Conservation (phyloP, 2,113 vertebrate species). For the Mus pahari region DNA sequence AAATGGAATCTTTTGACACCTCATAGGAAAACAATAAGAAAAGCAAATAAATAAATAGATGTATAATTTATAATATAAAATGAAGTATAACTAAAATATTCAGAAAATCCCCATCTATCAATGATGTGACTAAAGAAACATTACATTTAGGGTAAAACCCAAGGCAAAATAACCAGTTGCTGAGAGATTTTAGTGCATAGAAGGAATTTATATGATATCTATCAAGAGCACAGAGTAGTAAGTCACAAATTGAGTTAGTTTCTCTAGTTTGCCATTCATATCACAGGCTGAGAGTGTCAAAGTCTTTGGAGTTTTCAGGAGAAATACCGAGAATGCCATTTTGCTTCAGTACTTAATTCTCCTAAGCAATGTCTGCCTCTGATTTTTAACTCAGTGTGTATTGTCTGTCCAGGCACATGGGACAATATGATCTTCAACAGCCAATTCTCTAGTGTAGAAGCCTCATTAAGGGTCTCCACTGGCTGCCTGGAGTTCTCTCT, state of each 20-base stretch:
- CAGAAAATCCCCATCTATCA: background rate
- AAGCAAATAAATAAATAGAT: too few species aligned
- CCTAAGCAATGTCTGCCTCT: too few species aligned
- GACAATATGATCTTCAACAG: too few species aligned
- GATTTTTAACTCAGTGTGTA: too few species aligned
- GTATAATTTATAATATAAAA: too few species aligned
- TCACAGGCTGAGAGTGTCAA: background rate
- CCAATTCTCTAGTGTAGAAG: too few species aligned
- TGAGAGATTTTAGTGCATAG: background rate
- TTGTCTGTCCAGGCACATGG: too few species aligned
- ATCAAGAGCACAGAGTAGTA: background rate
- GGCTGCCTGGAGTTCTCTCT: too few species aligned
- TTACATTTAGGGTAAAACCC: background rate
- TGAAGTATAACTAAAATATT: background rate
- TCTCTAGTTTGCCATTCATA: background rate
- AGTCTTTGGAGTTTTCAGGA: background rate
- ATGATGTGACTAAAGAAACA: background rate
- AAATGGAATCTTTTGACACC: background rate
- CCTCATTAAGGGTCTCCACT: too few species aligned
- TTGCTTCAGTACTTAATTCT: background rate
- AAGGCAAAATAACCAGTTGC: background rate
- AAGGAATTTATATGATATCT: background rate
- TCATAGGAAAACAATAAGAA: background rate
- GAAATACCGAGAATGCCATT: background rate
- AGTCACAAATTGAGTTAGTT: background rate